Evolutionary conservation across 2,888 invertebrate species (phyloP).

Genomic region (Cantharis rustica): DNA sequence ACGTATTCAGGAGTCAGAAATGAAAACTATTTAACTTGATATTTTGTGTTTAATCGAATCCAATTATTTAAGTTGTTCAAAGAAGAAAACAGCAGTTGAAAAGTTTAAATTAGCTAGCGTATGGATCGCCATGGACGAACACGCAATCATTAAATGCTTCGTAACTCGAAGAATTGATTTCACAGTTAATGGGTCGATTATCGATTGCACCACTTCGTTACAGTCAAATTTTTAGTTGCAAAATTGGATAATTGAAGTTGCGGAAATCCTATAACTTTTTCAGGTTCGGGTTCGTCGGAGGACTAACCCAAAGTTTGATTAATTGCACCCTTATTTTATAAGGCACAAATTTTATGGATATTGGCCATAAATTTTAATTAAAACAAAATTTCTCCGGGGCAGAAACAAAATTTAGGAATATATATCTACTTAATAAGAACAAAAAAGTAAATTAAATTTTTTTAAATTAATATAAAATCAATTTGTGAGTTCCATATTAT

Average conservation of each 20-base stretch:
- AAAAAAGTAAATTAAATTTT: not conserved
- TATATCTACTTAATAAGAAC: not conserved
- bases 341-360: not conserved
- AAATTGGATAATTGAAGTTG: not conserved
- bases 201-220: not conserved
- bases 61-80: not conserved
- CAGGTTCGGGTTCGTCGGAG: not conserved
- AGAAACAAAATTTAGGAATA: not conserved
- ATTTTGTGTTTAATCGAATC: not conserved
- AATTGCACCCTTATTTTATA: not conserved
- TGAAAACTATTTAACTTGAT: not conserved
- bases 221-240: not conserved
- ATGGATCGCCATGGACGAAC: not conserved
- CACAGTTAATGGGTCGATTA: not conserved
- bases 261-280: not conserved
- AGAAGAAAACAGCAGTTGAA: not conserved
- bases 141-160: not conserved
- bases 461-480: not conserved
- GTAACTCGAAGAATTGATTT: not conserved
- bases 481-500: not conserved
- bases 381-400: not conserved
- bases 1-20: conserved; percentile 5
- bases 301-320: not conserved
- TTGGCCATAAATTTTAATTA: not conserved
- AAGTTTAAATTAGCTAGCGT: not conserved